These are phyloP conservation scores for Enteromius paludinosus DNA, from an alignment of 2,797 vertebrate species.

Conservation along the genomic window DNA sequence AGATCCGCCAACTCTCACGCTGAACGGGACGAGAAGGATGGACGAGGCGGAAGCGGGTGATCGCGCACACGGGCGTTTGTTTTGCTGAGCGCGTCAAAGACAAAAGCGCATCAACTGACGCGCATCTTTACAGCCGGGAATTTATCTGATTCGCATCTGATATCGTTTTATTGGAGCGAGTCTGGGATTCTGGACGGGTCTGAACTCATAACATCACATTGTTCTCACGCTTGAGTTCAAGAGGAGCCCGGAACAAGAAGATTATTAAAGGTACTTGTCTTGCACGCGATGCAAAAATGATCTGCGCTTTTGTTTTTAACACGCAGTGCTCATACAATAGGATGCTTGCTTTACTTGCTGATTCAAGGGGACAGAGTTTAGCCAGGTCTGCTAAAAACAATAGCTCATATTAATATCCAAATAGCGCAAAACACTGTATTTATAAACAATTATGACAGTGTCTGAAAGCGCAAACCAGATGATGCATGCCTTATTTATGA, in stretches of 20 bases:
- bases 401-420: neutral
- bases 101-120: neutral
- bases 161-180: neutral
- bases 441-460: neutral
- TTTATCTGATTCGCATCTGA: neutral
- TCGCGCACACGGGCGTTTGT: neutral
- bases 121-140: neutral
- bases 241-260: too few relatives aligned
- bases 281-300: neutral
- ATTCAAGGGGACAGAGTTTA: neutral
- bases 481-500: neutral
- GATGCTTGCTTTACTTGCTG: neutral
- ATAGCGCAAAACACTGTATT: neutral
- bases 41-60: neutral
- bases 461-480: neutral
- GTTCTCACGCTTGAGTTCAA: neutral
- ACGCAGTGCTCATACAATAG: neutral
- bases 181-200: neutral
- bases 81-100: neutral
- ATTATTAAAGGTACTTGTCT: neutral
- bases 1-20: neutral
- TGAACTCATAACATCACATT: neutral
- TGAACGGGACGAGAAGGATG: neutral
- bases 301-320: neutral
- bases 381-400: constrained; percentile 53